Conservation (phyloP, 2,113 vertebrate genomes). For the Cyprinus carpio region DNA sequence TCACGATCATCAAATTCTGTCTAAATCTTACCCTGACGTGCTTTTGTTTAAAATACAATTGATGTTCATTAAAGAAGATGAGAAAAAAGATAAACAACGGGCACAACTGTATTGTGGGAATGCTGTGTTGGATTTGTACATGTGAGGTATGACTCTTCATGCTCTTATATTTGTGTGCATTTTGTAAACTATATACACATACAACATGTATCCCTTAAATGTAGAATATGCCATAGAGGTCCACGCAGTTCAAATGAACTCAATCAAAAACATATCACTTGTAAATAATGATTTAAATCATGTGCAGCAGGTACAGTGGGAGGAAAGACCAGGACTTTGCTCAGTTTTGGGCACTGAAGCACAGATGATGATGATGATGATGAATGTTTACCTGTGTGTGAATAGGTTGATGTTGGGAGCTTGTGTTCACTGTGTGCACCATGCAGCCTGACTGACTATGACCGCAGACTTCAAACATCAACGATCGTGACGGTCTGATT, state of each 20-base stretch:
- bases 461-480: constrained; percentile 64
- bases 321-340: neutral
- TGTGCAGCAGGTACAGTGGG: neutral
- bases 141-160: constrained; percentile 47
- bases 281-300: neutral
- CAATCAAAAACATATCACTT: neutral
- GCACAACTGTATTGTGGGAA: constrained; percentile 55
- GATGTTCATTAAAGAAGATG: constrained; percentile 87
- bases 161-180: neutral
- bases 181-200: constrained; percentile 1
- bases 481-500: constrained; percentile 68
- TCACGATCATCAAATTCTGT: constrained; percentile 76
- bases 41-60: constrained; percentile 82
- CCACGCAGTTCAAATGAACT: neutral
- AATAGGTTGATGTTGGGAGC: neutral
- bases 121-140: constrained; percentile 52
- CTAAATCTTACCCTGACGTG: constrained; percentile 79
- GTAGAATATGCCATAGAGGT: neutral
- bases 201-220: neutral
- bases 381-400: neutral
- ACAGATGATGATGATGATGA: neutral
- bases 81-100: constrained; percentile 63
- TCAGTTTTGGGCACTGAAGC: neutral
- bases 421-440: neutral
- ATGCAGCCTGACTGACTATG: neutral